phyloP scores from a whole-genome alignment of 2,113 vertebrate genomes.

The Channa argus region DNA sequence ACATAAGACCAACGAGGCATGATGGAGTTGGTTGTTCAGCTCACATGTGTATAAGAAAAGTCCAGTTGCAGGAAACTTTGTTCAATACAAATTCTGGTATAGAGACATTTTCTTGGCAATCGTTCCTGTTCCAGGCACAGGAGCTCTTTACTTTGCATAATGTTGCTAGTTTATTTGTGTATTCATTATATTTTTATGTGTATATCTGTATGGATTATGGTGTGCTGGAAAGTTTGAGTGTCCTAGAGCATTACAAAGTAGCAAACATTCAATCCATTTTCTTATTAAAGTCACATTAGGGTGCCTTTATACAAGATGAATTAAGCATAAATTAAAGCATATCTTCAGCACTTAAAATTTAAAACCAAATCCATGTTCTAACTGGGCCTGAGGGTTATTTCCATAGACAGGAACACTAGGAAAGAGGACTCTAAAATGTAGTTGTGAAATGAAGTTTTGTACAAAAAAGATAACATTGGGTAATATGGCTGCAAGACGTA shows the following conservation, averaged over 20 bases:
- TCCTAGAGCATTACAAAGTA: constrained; percentile 26
- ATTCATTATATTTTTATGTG: constrained; percentile 21
- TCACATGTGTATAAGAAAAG: neutral
- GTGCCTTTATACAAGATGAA: constrained; percentile 19
- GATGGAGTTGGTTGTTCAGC: neutral
- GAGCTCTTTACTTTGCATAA: constrained; percentile 22
- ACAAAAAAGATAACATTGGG: neutral
- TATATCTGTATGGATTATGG: constrained; percentile 31
- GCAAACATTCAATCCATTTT: constrained; percentile 30
- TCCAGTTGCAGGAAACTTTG: neutral
- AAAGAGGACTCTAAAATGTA: constrained; percentile 13
- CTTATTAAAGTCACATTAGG: constrained; percentile 32
- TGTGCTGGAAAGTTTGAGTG: constrained; percentile 28
- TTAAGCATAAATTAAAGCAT: constrained; percentile 22
- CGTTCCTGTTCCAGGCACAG: neutral
- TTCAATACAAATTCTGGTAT: neutral
- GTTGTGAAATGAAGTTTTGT: neutral
- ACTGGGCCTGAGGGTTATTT: constrained; percentile 20
- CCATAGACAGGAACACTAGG: neutral
- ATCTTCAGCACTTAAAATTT: constrained; percentile 12
- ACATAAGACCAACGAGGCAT: neutral
- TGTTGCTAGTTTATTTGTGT: constrained; percentile 5
- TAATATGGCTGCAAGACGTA: neutral
- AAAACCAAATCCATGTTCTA: constrained; percentile 33
- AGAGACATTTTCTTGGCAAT: neutral